phyloP scores from a whole-genome alignment of 2,113 vertebrate genomes.

The Solea solea region DNA sequence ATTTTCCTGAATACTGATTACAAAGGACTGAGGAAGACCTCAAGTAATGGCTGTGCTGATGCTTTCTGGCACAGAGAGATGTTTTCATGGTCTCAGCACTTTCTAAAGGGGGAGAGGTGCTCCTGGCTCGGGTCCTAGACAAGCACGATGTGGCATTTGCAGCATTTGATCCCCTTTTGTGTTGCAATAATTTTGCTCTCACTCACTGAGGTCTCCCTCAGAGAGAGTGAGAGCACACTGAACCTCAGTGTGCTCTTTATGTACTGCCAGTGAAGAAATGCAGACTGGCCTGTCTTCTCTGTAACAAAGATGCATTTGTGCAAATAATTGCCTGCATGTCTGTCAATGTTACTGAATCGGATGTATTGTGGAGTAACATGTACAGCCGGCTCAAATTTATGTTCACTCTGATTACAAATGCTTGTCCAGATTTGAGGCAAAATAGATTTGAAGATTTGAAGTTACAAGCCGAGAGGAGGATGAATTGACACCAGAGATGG shows the following conservation, averaged over 20 bases:
- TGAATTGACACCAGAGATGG: neutral
- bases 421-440: neutral
- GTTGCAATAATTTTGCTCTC: conserved; percentile 36
- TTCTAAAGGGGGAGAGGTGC: conserved; percentile 20
- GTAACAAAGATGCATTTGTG: conserved; percentile 50
- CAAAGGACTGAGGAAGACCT: conserved; percentile 14
- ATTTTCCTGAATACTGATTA: conserved; percentile 5
- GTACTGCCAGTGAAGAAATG: conserved; percentile 6
- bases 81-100: conserved; percentile 45
- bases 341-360: conserved; percentile 14
- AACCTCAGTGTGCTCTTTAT: conserved; percentile 16
- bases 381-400: conserved; percentile 12
- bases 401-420: neutral
- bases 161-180: conserved; percentile 49
- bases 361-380: conserved; percentile 7
- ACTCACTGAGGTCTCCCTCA: conserved; percentile 18
- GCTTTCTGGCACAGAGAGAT: conserved; percentile 39
- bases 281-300: conserved; percentile 18
- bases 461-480: too few species aligned
- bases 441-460: neutral
- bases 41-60: conserved; percentile 9
- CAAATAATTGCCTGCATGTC: conserved; percentile 26
- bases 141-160: conserved; percentile 28
- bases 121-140: conserved; percentile 32
- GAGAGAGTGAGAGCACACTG: neutral